These are phyloP conservation scores for Hololepta plana DNA, from an alignment of 2,888 invertebrate genomes.

Conservation along the genomic window DNA sequence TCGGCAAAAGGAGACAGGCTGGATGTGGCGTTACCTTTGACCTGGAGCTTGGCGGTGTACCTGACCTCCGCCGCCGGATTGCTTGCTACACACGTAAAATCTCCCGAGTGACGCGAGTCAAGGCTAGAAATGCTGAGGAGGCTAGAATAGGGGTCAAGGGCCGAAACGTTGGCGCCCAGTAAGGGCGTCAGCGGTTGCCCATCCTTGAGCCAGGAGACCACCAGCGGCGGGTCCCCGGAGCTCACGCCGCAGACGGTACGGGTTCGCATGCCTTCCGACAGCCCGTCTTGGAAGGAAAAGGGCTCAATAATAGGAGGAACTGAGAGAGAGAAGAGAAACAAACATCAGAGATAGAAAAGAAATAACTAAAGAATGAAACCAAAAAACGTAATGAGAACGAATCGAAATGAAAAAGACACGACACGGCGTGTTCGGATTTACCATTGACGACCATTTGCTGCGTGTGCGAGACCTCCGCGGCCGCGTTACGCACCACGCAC, in stretches of 20 bases:
- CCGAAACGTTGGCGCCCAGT: slow-evolving; percentile 48
- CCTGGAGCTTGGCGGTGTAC: slow-evolving; percentile 62
- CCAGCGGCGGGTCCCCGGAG: slow-evolving; percentile 62
- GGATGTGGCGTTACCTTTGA: slow-evolving; percentile 51
- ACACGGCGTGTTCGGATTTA: slow-evolving; percentile 32
- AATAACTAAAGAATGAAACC: slow-evolving; percentile 23
- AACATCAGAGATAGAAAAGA: slow-evolving; percentile 39
- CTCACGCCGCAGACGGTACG: slow-evolving; percentile 66
- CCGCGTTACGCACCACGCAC: slow-evolving; percentile 53
- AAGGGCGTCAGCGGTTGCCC: slow-evolving; percentile 47
- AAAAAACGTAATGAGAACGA: slow-evolving; percentile 15
- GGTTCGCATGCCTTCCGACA: slow-evolving; percentile 66
- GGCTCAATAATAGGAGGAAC: slow-evolving; percentile 75
- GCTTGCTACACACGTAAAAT: slow-evolving; percentile 62
- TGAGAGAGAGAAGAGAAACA: slow-evolving; percentile 36
- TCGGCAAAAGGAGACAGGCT: slow-evolving; percentile 15
- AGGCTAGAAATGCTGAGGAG: slow-evolving; percentile 61
- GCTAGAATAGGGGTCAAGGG: slow-evolving; percentile 59
- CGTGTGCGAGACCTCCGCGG: slow-evolving; percentile 54
- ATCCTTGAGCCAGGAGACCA: slow-evolving; percentile 70
- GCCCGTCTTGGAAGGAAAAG: slow-evolving; percentile 68
- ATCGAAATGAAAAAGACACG: slow-evolving; percentile 18
- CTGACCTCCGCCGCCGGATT: slow-evolving; percentile 64
- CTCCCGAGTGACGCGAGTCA: slow-evolving; percentile 55
- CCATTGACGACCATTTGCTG: slow-evolving; percentile 61